phyloP scores from a whole-genome alignment of 2,888 invertebrate genomes.

The Cephus pulcher region DNA sequence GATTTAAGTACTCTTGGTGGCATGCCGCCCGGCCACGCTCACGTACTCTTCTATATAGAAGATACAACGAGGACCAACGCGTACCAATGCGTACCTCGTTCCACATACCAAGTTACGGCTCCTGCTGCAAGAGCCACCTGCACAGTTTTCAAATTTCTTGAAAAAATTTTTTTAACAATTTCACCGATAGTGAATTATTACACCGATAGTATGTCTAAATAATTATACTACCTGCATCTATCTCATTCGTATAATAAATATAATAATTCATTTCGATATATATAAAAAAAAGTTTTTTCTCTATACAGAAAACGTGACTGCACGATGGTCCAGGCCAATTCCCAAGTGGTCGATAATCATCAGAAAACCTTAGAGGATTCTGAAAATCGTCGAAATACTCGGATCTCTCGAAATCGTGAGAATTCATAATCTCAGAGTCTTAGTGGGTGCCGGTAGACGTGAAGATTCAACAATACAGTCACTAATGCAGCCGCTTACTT shows the following conservation, averaged over 20 bases:
- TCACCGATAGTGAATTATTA: neutral
- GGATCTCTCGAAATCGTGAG: slow-evolving; percentile 48
- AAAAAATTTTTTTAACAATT: neutral
- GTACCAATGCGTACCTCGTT: slow-evolving; percentile 22
- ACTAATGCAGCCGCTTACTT: slow-evolving; percentile 42
- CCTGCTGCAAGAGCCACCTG: slow-evolving; percentile 14
- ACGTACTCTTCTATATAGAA: slow-evolving; percentile 31
- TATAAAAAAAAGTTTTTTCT: neutral
- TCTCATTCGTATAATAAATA: neutral
- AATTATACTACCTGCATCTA: neutral
- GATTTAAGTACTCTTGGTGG: slow-evolving; percentile 49
- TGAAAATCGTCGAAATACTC: slow-evolving; percentile 38
- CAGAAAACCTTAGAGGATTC: slow-evolving; percentile 14
- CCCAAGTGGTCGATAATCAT: slow-evolving; percentile 39
- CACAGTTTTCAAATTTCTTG: slow-evolving; percentile 29
- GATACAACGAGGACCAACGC: neutral
- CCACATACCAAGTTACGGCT: slow-evolving; percentile 22
- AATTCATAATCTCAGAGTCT: slow-evolving; percentile 37
- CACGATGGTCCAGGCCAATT: slow-evolving; percentile 38
- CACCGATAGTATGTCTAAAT: too few relatives aligned
- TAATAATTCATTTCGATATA: neutral
- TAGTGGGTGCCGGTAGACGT: slow-evolving; percentile 27
- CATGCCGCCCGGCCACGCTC: slow-evolving; percentile 46
- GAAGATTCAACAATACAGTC: slow-evolving; percentile 39
- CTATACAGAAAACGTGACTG: slow-evolving; percentile 45